phyloP scores from a whole-genome alignment of 2,113 vertebrate genomes.

The Ramphastos sulfuratus region DNA sequence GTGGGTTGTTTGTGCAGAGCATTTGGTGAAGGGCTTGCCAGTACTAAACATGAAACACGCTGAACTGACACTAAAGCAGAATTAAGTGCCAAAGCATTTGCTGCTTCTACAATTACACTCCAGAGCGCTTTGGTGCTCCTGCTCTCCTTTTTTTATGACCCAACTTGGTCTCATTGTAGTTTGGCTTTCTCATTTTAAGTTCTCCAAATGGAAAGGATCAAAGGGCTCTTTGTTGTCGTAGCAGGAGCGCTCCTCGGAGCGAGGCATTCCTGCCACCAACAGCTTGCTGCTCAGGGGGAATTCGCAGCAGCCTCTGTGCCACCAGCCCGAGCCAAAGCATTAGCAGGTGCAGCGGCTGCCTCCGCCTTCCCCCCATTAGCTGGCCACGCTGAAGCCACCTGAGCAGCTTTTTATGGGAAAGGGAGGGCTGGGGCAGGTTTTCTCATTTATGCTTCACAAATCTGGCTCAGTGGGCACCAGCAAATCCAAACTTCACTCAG shows the following conservation, averaged over 20 bases:
- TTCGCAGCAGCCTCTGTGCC: constrained; percentile 6
- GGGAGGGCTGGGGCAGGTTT: neutral
- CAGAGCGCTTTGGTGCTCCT: constrained; percentile 30
- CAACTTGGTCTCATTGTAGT: constrained; percentile 63
- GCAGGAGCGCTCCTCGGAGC: constrained; percentile 4
- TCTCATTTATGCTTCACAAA: constrained; percentile 42
- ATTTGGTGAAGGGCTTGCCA: constrained; percentile 49
- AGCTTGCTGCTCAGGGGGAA: constrained; percentile 43
- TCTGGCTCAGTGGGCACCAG: neutral
- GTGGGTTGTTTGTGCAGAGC: constrained; percentile 54
- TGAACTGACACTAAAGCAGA: constrained; percentile 57
- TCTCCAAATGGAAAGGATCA: constrained; percentile 70
- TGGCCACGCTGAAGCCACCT: constrained; percentile 39
- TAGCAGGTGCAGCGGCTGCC: constrained; percentile 49
- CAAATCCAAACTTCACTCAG: constrained; percentile 2
- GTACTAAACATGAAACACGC: constrained; percentile 13
- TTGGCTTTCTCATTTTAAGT: constrained; percentile 61
- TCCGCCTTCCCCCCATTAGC: neutral
- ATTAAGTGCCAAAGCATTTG: constrained; percentile 72
- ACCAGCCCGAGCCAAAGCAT: constrained; percentile 38
- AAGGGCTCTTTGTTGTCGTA: constrained; percentile 60
- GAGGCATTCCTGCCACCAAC: constrained; percentile 21
- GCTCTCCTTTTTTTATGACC: constrained; percentile 56
- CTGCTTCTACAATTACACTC: constrained; percentile 68
- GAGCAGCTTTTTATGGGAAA: constrained; percentile 10